Base-by-base conservation (phyloP, 2,113 vertebrate genomes). In the Mola mola region DNA sequence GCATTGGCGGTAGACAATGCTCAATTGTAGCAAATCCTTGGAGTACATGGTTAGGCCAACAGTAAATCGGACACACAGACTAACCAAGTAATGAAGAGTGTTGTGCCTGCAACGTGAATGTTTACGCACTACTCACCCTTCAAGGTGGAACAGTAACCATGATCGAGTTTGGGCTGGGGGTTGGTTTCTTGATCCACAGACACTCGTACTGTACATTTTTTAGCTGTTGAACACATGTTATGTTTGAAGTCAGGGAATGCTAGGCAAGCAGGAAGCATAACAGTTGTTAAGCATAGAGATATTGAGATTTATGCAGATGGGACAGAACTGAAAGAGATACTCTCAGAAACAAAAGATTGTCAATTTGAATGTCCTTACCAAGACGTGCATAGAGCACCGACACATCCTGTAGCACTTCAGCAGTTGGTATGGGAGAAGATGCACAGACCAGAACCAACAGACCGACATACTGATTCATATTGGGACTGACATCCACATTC, bases 391-490 rank as follows among this genome's bases (percentile, higher is more conserved):
- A 93, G 50, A 93, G 83, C 40, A 89, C 65, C 0, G 91, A 92
- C 38, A 92, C 84, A 19, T 93, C 92, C 81, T 91, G 90, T 2
- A 93, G 86, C 21, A 92, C 60, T 2, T 90, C 88, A 6, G 48
- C 81, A 15, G 75, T 86, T 6, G 91, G 85, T 17, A 87, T 69
- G 31, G 86, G 20, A 19, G 66, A 75, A 0, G 87, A 88, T 6
- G 81, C 78, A 38, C 91, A 91, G 19, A 93, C 79, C 26, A 87
- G 52, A 16, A 92, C 91, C 72, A 93, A 65, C 52, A 93, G 72
- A 5, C 78, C 75, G 1, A 93, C 91, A 9, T 93, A 93, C 81
- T 93, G 88, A 7, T 77, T 87, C 85, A 93, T 93, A 0, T 79
- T 90, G 1, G 92, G 92, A 53, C 58, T 82, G 10, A 0, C 5